Percentiles rank a stretch among this genome's conserved stretches.
Conservation (phyloP, 2,888 invertebrate genomes). For the Girardia tigrina region DNA sequence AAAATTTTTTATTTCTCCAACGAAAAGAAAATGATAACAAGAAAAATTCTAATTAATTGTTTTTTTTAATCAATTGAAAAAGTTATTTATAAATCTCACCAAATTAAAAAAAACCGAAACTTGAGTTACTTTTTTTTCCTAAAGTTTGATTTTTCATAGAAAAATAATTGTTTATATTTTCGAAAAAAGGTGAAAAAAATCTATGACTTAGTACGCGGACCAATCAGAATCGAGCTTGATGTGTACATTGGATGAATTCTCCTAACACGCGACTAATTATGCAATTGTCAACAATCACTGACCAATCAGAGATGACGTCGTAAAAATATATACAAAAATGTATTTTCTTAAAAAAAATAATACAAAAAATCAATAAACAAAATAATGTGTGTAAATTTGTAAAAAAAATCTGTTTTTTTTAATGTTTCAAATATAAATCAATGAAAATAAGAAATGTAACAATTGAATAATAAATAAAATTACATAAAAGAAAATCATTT, state of each 20-base stretch:
- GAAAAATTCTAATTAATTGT: no score
- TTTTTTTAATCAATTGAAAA: no score
- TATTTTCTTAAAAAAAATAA: background rate
- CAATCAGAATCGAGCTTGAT: background rate
- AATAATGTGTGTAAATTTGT: background rate
- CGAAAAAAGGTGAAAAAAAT: background rate
- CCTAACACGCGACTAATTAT: slow-evolving; percentile 1
- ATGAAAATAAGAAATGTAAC: background rate
- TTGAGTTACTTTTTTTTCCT: background rate
- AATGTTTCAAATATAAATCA: background rate
- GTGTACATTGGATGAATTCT: slow-evolving; percentile 6
- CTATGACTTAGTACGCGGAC: background rate
- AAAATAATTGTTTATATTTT: background rate
- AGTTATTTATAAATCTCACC: background rate
- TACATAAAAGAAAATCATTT: background rate
- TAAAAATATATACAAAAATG: no score
- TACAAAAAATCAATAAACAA: background rate
- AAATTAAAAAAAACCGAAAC: no score
- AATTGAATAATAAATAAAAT: background rate
- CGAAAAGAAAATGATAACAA: no score
- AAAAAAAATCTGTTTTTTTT: background rate
- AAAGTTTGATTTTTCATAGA: background rate
- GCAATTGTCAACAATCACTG: background rate
- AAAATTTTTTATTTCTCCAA: no score
- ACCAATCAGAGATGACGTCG: background rate